These are phyloP conservation scores for Myzus persicae DNA, from an alignment of 1,140 invertebrate species.

Conservation along the genomic window DNA sequence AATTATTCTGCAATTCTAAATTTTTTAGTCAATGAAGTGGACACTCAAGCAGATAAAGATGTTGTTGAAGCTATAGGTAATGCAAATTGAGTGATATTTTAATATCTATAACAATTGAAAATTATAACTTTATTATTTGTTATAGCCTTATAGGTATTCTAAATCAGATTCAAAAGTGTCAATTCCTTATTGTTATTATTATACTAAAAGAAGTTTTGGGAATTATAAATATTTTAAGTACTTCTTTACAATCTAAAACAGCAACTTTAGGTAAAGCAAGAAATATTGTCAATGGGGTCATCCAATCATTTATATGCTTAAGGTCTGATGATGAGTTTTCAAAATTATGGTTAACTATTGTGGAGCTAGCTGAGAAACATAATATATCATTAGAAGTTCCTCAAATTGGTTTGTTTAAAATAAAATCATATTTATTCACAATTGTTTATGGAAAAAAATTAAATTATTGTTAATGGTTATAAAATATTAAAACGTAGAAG, in stretches of 20 bases:
- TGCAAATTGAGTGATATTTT: neutral
- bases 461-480: neutral
- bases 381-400: neutral
- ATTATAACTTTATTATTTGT: neutral
- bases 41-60: neutral
- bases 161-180: neutral
- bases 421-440: neutral
- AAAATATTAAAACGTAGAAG: neutral
- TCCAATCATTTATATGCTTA: neutral
- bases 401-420: neutral
- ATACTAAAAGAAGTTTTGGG: slow-evolving; percentile 18
- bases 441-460: neutral
- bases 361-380: neutral
- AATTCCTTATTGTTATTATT: neutral
- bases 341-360: neutral
- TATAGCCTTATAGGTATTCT: neutral
- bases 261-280: slow-evolving; percentile 31
- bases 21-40: neutral
- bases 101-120: neutral
- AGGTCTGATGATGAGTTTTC: neutral
- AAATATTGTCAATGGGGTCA: neutral
- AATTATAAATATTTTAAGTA: neutral
- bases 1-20: neutral
- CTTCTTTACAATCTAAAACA: neutral
- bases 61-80: neutral